Evolutionary conservation across 2,888 invertebrate genomes (phyloP).

Genomic region (Dynastes maya): DNA sequence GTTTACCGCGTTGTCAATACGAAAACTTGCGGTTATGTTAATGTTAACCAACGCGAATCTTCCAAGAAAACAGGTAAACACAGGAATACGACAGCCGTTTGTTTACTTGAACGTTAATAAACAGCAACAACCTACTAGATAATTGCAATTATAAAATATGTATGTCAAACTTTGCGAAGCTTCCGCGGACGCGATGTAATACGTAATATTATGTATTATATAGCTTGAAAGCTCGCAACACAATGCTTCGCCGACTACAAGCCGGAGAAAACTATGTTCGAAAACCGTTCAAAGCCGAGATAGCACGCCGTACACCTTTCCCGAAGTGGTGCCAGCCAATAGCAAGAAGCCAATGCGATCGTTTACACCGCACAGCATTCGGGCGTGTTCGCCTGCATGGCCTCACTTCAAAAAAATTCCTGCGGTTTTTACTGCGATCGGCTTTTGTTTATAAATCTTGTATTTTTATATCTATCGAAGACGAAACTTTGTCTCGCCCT

Average conservation of each 20-base stretch:
- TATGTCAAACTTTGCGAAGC: slow-evolving; percentile 28
- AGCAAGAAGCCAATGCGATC: slow-evolving; percentile 48
- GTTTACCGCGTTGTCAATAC: not conserved
- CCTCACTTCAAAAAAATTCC: slow-evolving; percentile 31
- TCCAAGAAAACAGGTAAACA: not conserved
- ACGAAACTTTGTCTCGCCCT: slow-evolving; percentile 17
- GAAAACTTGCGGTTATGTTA: not conserved
- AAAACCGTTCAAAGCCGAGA: slow-evolving; percentile 55
- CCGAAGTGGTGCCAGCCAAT: slow-evolving; percentile 54
- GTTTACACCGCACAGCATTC: not conserved
- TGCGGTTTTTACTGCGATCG: slow-evolving; percentile 39
- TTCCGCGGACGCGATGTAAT: slow-evolving; percentile 23
- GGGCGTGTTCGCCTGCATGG: slow-evolving; percentile 15
- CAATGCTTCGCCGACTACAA: slow-evolving; percentile 19
- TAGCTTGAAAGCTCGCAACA: not conserved
- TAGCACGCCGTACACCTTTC: slow-evolving; percentile 56
- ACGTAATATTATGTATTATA: not conserved
- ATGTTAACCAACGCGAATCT: not conserved
- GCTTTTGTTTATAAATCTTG: slow-evolving; percentile 42
- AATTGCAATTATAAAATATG: slow-evolving; percentile 3
- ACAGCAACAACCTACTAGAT: not conserved
- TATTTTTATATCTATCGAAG: slow-evolving; percentile 35
- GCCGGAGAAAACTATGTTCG: slow-evolving; percentile 50
- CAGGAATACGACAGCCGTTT: not conserved
- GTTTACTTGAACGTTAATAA: slow-evolving; percentile 2